Base-by-base conservation (phyloP, 2,113 vertebrate genomes). In the Ageneiosus marmoratus region DNA sequence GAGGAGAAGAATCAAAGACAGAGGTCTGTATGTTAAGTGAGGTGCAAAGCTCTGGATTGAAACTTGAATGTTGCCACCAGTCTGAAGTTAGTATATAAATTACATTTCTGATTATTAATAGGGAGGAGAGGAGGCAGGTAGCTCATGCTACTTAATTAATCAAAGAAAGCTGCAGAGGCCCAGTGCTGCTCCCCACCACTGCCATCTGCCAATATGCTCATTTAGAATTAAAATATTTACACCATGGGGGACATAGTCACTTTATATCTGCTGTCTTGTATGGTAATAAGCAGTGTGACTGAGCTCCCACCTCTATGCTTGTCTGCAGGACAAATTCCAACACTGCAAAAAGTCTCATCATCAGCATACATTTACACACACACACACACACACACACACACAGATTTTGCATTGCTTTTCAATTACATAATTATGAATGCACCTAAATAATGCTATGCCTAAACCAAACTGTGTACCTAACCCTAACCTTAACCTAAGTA, bases 171-270 rank as follows among this genome's bases (percentile, higher is more conserved):
- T 70, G 55, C 55, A 44, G 22, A 60, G 20, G 53, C 50, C 82
- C 48, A 16, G 74, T 8, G 29, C 77, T 29, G 9, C 73, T 29
- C 56, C n/a, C n/a, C 79, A 77, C 37, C 32, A 53, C 70, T 13
- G 20, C 77, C 46, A 58, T 84, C 86, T 75, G 51, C 79, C 76
- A 65, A 72, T 29, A 72, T 76, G 46, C 83, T 89, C 83, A 88
- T 88, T 88, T 84, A 53, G 75, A 89, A 86, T 88, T 73, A 80
- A 84, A 88, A 88, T 88, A 87, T 89, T 86, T 88, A 87, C 83
- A 87, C 84, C 62, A 53, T 65, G 34, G 80, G 85, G 87, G 80
- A 84, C 44, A 48, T 37, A 46, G 82, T 87, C 86, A 83, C 76
- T 86, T 62, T 88, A 67, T 84, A 84, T 89, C 80, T 83, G 56